Base-by-base conservation (phyloP, 2,113 vertebrate genomes). In the Oncorhynchus kisutch region DNA sequence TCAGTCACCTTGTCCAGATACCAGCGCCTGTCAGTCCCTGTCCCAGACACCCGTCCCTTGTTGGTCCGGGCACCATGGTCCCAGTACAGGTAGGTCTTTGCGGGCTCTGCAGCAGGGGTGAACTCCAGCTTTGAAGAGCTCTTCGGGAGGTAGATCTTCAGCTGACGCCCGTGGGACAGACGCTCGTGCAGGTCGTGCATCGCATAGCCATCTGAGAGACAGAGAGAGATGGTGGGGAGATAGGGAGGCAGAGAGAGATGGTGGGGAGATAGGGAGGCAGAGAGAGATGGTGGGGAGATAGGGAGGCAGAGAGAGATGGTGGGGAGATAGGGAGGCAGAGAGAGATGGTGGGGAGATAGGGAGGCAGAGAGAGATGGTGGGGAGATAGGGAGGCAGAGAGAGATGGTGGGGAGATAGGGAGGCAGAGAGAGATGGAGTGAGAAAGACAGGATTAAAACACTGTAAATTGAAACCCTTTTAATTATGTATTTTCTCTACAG, bases 71-170 rank as follows among this genome's bases (percentile, higher is more conserved):
- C 51, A 5, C 5, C 2, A 4, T 20, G 78, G 1, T 70, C 65
- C 88, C 85, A 88, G 65, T 78, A 87, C 9, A 70, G 0, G 0
- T 5, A 2, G 14, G 5, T 67, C 3, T 16, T n/a, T 0, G 1
- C 1, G 0, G 71, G 72, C 0, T 75, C 3, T 2, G 70, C 14
- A 0, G 73, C 66, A 6, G 86, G 74, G 3, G 0, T 71, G 51
- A 89, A 91, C 65, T 82, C 83, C 73, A 92, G 82, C 48, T 66
- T 78, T 0, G 82, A 74, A 0, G 79, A 69, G 59, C 8, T 80
- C 65, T 87, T 86, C 0, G 78, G 73, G 31, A 91, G 83, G 65
- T 74, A 79, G 74, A 91, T 88, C 74, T 81, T 86, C 45, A 91
- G 69, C 82, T 87, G 78, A 7, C 77, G 77, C 18, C 90, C 90